Evolutionary conservation across 1,140 invertebrate species (phyloP).

Genomic region (Bombus ignitus): DNA sequence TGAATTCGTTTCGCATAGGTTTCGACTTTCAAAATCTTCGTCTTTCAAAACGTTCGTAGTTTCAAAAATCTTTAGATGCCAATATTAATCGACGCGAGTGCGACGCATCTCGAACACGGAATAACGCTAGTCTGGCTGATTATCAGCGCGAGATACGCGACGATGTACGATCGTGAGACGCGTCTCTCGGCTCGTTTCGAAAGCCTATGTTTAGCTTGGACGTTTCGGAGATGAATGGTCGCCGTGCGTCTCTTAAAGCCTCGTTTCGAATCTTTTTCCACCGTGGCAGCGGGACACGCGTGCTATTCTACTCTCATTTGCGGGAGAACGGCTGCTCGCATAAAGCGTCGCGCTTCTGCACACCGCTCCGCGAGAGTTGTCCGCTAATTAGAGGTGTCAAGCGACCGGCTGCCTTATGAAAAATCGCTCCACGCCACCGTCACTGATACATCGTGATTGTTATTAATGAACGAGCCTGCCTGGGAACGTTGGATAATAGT

Average conservation of each 20-base stretch:
- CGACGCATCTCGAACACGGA: background rate
- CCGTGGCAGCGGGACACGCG: slow-evolving; percentile 64
- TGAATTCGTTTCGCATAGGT: too few relatives aligned
- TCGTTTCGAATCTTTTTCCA: slow-evolving; percentile 56
- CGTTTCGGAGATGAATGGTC: slow-evolving; percentile 76
- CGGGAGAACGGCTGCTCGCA: slow-evolving; percentile 11
- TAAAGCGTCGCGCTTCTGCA: slow-evolving; percentile 17
- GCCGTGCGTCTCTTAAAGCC: slow-evolving; percentile 54
- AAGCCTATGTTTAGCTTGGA: slow-evolving; percentile 76
- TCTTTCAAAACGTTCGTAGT: background rate
- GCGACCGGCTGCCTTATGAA: slow-evolving; percentile 7
- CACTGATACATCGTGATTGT: slow-evolving; percentile 3
- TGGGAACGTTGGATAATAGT: background rate
- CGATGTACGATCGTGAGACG: slow-evolving; percentile 44
- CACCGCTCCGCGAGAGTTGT: background rate
- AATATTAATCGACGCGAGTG: too few relatives aligned
- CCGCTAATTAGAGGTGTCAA: slow-evolving; percentile 48
- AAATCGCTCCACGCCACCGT: slow-evolving; percentile 19
- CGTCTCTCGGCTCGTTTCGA: slow-evolving; percentile 50
- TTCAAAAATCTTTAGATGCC: too few relatives aligned
- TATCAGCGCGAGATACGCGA: slow-evolving; percentile 62
- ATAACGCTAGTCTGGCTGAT: slow-evolving; percentile 40
- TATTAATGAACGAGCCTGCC: slow-evolving; percentile 8
- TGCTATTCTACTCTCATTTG: slow-evolving; percentile 59
- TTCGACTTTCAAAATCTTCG: too few relatives aligned